Evolutionary conservation across 2,113 vertebrate genomes (phyloP), one percentile per base, ranked within the genome.

Genomic region (Merops nubicus): DNA sequence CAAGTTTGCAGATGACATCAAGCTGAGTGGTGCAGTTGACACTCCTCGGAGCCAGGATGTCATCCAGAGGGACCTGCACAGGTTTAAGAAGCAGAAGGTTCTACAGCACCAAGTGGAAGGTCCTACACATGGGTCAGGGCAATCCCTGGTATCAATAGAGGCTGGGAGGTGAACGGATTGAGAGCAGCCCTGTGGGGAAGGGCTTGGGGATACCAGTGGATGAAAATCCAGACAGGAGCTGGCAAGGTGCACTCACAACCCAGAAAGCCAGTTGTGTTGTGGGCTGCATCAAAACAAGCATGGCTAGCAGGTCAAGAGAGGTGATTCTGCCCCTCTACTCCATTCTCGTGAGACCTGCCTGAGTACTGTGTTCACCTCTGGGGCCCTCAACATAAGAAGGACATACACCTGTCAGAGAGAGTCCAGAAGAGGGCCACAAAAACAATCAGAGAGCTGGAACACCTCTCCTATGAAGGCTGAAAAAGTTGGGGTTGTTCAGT

Each of bases 61-160:
- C 11, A 54, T 38, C 18, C 28, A 59, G 70, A 56, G 40, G 8
- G 16, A 22, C 31, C 17, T 28, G 43, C 65, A 48, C 25, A 47
- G 22, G 33, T 28, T 36, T 1, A 0, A 25, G 29, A 26, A 79
- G 13, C 14, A 1, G 7, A 12, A 51, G 4, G 12, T 63, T 59
- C n/a, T 73, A 73, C 22, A 63, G 28, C 17, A 20, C 15, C 26
- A 77, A 81, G 4, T 29, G 2, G 38, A 87, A 38, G n/a, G 6
- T 69, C 31, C n/a, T 63, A 21, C 8, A 17, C 5, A 4, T 62
- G 23, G 8, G 2, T 15, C 0, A 0, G n/a, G 31, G 23, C 20
- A 76, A 36, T 0, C 5, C 3, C 9, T 1, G 2, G 5, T n/a
- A 33, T 5, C 11, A 79, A 11, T 20, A 50, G 11, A 25, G 19